Evolutionary conservation across 2,797 vertebrate species (phyloP).

Genomic region (Todus mexicanus): DNA sequence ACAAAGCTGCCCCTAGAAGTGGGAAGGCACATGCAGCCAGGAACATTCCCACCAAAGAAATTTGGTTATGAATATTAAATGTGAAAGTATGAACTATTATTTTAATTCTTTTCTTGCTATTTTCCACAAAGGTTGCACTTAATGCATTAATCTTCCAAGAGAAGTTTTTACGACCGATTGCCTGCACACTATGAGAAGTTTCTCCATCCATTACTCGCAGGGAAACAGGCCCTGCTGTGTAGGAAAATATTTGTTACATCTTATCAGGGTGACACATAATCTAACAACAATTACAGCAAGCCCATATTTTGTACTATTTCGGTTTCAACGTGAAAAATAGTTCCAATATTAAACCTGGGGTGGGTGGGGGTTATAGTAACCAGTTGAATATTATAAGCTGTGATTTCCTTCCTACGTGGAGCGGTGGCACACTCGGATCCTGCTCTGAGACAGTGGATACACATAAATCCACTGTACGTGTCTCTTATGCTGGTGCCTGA

Average conservation of each 20-base stretch:
- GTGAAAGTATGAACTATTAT: conserved; percentile 41
- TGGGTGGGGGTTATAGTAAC: conserved; percentile 57
- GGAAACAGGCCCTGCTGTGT: conserved; percentile 71
- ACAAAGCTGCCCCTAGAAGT: not conserved
- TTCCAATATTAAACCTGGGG: conserved; percentile 71
- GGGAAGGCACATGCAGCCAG: not conserved
- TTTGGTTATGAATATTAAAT: conserved; percentile 49
- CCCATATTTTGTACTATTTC: conserved; percentile 80
- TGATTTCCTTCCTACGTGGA: not conserved
- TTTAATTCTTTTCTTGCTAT: conserved; percentile 70
- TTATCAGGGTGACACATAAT: conserved; percentile 86
- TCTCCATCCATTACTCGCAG: conserved; percentile 79
- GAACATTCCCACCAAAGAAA: not conserved
- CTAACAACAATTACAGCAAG: conserved; percentile 84
- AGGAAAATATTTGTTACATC: conserved; percentile 84
- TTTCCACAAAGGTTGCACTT: conserved; percentile 66
- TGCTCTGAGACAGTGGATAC: not conserved
- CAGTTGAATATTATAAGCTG: conserved; percentile 58
- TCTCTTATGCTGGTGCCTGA: not conserved
- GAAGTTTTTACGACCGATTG: conserved; percentile 81
- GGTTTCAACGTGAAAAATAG: conserved; percentile 73
- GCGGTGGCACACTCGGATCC: not conserved
- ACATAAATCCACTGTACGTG: conserved; percentile 25
- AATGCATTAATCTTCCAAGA: conserved; percentile 76
- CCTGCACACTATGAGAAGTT: conserved; percentile 75